A percentile compares a stretch with the other conserved stretches of the same genome.
phyloP scores from a whole-genome alignment of 1,140 invertebrate genomes.

The Linepithema humile region DNA sequence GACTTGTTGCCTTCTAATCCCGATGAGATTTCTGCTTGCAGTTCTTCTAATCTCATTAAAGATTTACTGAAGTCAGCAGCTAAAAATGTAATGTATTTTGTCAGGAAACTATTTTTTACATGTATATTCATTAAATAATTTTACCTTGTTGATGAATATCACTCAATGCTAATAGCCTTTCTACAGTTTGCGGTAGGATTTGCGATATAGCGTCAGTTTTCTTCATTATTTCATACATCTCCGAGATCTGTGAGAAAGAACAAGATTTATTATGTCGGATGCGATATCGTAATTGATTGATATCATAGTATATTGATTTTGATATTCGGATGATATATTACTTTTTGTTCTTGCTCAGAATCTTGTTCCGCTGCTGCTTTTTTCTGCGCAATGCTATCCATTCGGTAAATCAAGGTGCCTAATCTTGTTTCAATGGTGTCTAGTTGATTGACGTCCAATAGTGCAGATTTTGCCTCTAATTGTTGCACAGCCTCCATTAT shows the following conservation, averaged over 20 bases:
- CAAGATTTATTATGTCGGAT: slow-evolving; percentile 24
- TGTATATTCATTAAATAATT: slow-evolving; percentile 12
- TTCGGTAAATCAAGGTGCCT: slow-evolving; percentile 89
- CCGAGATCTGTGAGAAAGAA: slow-evolving; percentile 88
- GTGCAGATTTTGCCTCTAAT: slow-evolving; percentile 90
- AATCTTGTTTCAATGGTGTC: slow-evolving; percentile 93
- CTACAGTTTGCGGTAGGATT: slow-evolving; percentile 91
- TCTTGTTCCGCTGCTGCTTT: slow-evolving; percentile 87
- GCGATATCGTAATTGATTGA: neutral
- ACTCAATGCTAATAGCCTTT: slow-evolving; percentile 93
- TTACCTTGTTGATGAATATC: slow-evolving; percentile 95
- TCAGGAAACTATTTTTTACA: neutral
- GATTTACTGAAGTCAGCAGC: slow-evolving; percentile 94
- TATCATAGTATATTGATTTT: too few species aligned
- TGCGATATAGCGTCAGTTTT: slow-evolving; percentile 92
- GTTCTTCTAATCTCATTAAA: slow-evolving; percentile 91
- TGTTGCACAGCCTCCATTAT: slow-evolving; percentile 90
- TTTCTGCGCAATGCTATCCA: slow-evolving; percentile 91
- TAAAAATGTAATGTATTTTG: slow-evolving; percentile 82
- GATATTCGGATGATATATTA: slow-evolving; percentile 69
- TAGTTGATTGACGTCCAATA: slow-evolving; percentile 92
- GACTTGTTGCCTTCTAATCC: slow-evolving; percentile 91
- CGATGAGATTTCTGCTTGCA: slow-evolving; percentile 90
- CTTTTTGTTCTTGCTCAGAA: slow-evolving; percentile 92
- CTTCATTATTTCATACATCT: slow-evolving; percentile 94